Evolutionary conservation across 2,797 vertebrate species (phyloP).

Genomic region (Pipistrellus nathusii): DNA sequence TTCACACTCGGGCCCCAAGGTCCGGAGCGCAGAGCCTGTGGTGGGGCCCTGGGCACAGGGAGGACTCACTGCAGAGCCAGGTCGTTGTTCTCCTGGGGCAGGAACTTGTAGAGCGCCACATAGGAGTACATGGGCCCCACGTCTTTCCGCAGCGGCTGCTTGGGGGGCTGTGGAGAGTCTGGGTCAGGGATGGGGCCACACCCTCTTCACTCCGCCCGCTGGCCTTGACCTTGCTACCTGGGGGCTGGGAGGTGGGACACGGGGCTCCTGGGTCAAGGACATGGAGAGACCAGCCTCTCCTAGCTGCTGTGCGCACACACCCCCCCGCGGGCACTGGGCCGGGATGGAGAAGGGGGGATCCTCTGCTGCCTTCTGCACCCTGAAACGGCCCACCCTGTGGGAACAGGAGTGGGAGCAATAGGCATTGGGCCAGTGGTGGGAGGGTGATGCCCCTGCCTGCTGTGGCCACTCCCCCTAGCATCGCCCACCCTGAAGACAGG

Average conservation of each 20-base stretch:
- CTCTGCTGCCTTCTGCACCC: not conserved
- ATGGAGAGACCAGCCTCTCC: not conserved
- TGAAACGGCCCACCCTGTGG: not conserved
- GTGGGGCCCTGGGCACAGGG: not conserved
- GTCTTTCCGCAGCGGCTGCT: constrained; percentile 83
- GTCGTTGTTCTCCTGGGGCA: constrained; percentile 95
- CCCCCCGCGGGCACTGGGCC: not conserved
- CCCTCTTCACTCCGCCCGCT: not conserved
- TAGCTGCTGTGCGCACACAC: not conserved
- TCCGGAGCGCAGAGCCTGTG: not conserved
- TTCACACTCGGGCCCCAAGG: not conserved
- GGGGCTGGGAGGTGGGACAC: not conserved
- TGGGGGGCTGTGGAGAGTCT: constrained; percentile 57
- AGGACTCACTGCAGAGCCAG: constrained; percentile 94
- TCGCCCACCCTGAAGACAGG: not conserved
- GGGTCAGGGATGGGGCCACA: not conserved
- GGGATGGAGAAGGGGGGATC: not conserved
- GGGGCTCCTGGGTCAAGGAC: not conserved
- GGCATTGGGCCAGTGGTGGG: not conserved
- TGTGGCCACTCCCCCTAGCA: not conserved
- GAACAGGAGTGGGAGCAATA: not conserved
- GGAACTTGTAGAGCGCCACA: constrained; percentile 94
- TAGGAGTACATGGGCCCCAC: constrained; percentile 94
- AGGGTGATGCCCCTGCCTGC: not conserved
- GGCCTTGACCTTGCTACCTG: not conserved